Percentiles rank a stretch among this genome's conserved stretches.
These are phyloP conservation scores for Heliconius charithonia DNA, from an alignment of 2,888 invertebrate genomes.

Conservation along the genomic window DNA sequence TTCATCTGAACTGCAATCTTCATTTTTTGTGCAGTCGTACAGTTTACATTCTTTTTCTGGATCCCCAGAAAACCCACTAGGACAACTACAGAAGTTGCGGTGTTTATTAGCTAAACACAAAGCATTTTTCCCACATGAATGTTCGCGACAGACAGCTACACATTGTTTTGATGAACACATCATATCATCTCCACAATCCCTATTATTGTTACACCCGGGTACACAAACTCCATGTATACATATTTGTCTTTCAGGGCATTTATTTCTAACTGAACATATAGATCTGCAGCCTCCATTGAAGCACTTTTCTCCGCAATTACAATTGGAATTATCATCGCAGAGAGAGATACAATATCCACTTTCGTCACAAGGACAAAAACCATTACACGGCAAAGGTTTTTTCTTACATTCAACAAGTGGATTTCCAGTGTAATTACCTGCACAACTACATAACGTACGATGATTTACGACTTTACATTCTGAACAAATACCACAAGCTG, in stretches of 20 bases:
- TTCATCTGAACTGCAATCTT: conserved; percentile 91
- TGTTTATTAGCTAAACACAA: conserved; percentile 91
- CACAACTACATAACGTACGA: conserved; percentile 93
- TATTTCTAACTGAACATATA: conserved; percentile 86
- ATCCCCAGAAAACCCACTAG: conserved; percentile 93
- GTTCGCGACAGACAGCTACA: conserved; percentile 86
- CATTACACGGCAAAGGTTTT: conserved; percentile 89
- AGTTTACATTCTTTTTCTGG: conserved; percentile 89
- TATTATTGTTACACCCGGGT: conserved; percentile 90
- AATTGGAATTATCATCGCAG: conserved; percentile 87
- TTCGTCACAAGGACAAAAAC: conserved; percentile 91
- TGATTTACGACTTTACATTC: conserved; percentile 92
- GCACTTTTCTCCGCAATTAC: conserved; percentile 93
- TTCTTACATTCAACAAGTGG: conserved; percentile 90
- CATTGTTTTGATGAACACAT: conserved; percentile 88
- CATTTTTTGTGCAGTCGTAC: conserved; percentile 89
- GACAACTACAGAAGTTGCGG: conserved; percentile 93
- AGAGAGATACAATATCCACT: conserved; percentile 90
- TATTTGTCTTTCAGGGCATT: conserved; percentile 90
- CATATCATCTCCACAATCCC: conserved; percentile 90
- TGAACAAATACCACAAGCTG: conserved; percentile 92
- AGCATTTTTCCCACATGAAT: conserved; percentile 92
- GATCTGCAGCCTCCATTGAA: conserved; percentile 88
- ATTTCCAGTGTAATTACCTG: conserved; percentile 91
- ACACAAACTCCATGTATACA: conserved; percentile 89